Percentiles rank a stretch among this genome's conserved stretches.
Conservation (phyloP, 2,888 invertebrate genomes). For the Leptogaster cylindrica region DNA sequence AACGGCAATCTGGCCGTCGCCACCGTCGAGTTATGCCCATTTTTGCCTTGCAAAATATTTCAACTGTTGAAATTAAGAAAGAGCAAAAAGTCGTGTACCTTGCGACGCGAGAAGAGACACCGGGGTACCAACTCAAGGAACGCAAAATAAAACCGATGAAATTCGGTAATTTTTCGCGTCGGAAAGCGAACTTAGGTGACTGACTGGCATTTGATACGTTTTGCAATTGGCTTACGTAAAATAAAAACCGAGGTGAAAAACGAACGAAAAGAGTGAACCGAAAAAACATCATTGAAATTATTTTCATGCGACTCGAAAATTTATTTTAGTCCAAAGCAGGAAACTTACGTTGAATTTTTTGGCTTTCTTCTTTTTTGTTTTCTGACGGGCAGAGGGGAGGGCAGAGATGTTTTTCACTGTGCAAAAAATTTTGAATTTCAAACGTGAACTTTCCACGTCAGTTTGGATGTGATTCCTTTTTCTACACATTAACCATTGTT, state of each 20-base stretch:
- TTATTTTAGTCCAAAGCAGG: constrained; percentile 17
- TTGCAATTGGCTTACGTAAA: constrained; percentile 39
- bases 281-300: constrained; percentile 4
- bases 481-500: no score
- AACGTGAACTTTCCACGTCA: no score
- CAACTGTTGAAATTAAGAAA: constrained; percentile 35
- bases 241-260: constrained; percentile 10
- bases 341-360: constrained; percentile 15
- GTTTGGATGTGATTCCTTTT: no score
- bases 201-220: constrained; percentile 37
- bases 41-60: constrained; percentile 36
- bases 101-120: not conserved
- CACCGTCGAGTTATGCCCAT: constrained; percentile 25
- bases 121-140: constrained; percentile 6
- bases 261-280: not conserved
- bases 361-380: constrained; percentile 10
- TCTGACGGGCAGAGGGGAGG: not conserved
- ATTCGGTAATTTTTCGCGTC: constrained; percentile 31
- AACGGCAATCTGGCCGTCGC: constrained; percentile 21
- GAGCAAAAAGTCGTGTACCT: not conserved
- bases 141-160: constrained; percentile 34
- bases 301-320: constrained; percentile 36
- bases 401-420: no score
- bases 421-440: no score
- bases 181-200: constrained; percentile 28